Evolutionary conservation across 2,888 invertebrate genomes (phyloP).

Genomic region (Ramazzottius varieornatus): DNA sequence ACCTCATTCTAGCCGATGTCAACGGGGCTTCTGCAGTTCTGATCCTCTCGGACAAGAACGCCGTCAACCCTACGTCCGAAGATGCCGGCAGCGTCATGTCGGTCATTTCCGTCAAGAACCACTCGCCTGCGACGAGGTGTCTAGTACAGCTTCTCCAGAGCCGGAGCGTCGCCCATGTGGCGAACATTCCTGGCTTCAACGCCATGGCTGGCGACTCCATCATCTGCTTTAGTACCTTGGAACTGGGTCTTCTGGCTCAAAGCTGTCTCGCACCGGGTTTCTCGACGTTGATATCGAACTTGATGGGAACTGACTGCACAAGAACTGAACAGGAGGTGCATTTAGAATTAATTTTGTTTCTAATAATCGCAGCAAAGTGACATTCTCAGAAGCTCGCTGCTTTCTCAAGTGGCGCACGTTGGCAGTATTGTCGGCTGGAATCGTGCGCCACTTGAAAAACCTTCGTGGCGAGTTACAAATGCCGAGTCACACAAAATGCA

Average conservation of each 20-base stretch:
- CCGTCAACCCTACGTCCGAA: neutral
- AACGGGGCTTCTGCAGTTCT: constrained; percentile 7
- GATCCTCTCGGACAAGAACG: neutral
- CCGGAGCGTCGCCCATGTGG: neutral
- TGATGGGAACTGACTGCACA: neutral
- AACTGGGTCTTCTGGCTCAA: neutral
- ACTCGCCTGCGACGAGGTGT: neutral
- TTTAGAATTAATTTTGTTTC: neutral
- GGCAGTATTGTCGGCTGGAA: no score
- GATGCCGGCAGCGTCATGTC: neutral
- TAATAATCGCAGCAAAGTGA: neutral
- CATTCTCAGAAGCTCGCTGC: no score
- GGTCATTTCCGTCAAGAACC: neutral
- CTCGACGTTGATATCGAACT: neutral
- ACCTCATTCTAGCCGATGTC: constrained; percentile 27
- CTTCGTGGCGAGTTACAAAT: no score
- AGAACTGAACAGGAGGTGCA: neutral
- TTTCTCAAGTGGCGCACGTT: no score
- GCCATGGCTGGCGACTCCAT: neutral
- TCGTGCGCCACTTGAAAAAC: no score
- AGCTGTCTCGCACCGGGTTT: neutral
- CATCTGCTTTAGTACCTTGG: neutral
- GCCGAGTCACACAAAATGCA: no score
- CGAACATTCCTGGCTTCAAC: neutral
- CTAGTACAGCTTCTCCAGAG: neutral